These are phyloP conservation scores for Tympanoctomys barrerae DNA, from an alignment of 2,797 vertebrate species.

Conservation along the genomic window DNA sequence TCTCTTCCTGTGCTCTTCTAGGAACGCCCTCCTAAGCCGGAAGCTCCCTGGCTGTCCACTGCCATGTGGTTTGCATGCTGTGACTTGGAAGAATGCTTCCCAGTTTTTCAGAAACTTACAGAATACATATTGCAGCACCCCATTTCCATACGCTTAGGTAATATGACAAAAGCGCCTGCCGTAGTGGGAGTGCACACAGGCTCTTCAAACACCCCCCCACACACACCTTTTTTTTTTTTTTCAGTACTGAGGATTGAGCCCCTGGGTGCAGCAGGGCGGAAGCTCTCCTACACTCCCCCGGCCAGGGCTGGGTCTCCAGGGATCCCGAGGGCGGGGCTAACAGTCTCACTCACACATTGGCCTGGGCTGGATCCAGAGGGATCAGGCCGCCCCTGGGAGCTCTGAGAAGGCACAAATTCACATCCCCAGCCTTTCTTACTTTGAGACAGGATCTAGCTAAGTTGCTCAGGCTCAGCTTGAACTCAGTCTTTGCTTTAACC, in stretches of 20 bases:
- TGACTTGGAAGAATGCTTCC: conserved; percentile 89
- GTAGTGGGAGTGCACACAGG: not conserved
- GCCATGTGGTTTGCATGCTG: conserved; percentile 89
- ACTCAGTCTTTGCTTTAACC: not conserved
- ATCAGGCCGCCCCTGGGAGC: not conserved
- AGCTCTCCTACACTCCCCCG: too few species aligned
- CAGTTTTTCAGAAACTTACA: conserved; percentile 90
- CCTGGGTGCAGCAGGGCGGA: too few species aligned
- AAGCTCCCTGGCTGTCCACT: conserved; percentile 88
- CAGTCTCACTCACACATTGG: too few species aligned
- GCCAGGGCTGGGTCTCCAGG: too few species aligned
- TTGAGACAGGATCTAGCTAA: not conserved
- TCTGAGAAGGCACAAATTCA: not conserved
- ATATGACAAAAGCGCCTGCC: conserved; percentile 42
- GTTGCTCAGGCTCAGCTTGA: not conserved
- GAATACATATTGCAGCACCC: conserved; percentile 84
- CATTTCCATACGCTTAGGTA: conserved; percentile 87
- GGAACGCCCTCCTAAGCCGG: conserved; percentile 87
- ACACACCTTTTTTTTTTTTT: not conserved
- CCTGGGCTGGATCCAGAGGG: too few species aligned
- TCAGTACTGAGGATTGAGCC: not conserved
- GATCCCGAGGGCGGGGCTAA: too few species aligned
- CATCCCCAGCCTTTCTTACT: not conserved
- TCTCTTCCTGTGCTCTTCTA: conserved; percentile 65
- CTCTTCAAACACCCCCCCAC: not conserved